A percentile compares a stretch with the other conserved stretches of the same genome.
Evolutionary conservation across 2,113 vertebrate species (phyloP).

Genomic region (Eptesicus fuscus): DNA sequence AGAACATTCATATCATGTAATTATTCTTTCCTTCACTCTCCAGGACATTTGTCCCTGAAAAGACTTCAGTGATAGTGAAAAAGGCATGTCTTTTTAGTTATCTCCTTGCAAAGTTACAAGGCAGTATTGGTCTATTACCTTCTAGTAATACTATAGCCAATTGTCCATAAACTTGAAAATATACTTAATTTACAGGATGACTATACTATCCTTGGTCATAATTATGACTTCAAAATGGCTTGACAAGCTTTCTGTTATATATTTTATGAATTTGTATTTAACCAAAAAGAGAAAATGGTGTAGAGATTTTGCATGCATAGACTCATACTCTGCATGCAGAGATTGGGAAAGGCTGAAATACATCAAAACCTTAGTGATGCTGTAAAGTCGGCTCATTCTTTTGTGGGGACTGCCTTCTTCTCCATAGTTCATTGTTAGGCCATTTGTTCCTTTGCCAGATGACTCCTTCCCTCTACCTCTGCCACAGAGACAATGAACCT

Average conservation of each 20-base stretch:
- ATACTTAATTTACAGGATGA: neutral
- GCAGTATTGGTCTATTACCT: neutral
- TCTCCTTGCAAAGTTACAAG: neutral
- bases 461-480: neutral
- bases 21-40: slow-evolving; percentile 29
- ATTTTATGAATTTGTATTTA: neutral
- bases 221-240: neutral
- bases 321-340: neutral
- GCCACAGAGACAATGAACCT: neutral
- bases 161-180: slow-evolving; percentile 17
- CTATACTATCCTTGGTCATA: neutral
- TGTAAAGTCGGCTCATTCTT: neutral
- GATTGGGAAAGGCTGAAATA: neutral
- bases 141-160: neutral
- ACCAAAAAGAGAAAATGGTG: neutral
- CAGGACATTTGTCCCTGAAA: neutral
- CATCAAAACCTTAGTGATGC: neutral
- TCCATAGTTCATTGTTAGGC: neutral
- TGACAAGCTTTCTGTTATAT: neutral
- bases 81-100: neutral
- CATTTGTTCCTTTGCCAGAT: neutral
- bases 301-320: neutral
- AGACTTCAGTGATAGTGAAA: neutral
- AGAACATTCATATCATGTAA: slow-evolving; percentile 20
- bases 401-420: neutral